These are phyloP conservation scores for Sparus aurata DNA, from an alignment of 2,797 vertebrate species.

Conservation along the genomic window DNA sequence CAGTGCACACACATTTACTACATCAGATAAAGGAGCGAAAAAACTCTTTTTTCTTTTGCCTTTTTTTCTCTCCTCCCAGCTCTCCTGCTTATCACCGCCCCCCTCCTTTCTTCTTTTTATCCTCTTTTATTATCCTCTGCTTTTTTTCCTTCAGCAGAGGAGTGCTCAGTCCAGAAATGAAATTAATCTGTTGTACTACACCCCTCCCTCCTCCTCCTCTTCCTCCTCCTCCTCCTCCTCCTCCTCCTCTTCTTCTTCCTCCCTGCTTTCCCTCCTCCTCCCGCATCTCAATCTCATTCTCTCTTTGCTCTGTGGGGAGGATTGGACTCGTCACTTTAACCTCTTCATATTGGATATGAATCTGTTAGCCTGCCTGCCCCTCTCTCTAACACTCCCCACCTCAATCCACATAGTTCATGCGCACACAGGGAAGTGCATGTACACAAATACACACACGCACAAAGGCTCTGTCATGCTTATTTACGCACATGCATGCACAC, in stretches of 20 bases:
- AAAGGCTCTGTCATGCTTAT: conserved; percentile 54
- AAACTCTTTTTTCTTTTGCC: conserved; percentile 29
- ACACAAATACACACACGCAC: conserved; percentile 48
- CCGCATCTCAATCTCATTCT: conserved; percentile 75
- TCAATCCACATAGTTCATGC: conserved; percentile 61
- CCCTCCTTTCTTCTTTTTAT: conserved; percentile 60
- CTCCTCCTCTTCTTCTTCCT: conserved; percentile 37
- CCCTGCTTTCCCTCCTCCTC: conserved; percentile 41
- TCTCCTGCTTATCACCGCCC: conserved; percentile 66
- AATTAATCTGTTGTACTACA: conserved; percentile 86
- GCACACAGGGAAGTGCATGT: conserved; percentile 31
- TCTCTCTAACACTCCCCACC: conserved; percentile 68
- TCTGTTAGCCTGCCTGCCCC: conserved; percentile 78
- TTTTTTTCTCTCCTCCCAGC: conserved; percentile 42
- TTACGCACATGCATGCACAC: conserved; percentile 52
- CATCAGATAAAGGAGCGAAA: conserved; percentile 75
- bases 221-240: conserved; percentile 30
- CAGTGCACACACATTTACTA: conserved; percentile 77
- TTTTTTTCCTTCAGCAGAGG: conserved; percentile 69
- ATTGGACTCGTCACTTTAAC: conserved; percentile 81
- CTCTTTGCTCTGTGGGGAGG: conserved; percentile 75
- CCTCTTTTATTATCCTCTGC: conserved; percentile 75
- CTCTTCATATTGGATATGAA: conserved; percentile 84
- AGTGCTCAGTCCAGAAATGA: conserved; percentile 80
- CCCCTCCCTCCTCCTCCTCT: conserved; percentile 46